These are phyloP conservation scores for Lepidostoma basale DNA, from an alignment of 1,140 invertebrate genomes.

Conservation along the genomic window DNA sequence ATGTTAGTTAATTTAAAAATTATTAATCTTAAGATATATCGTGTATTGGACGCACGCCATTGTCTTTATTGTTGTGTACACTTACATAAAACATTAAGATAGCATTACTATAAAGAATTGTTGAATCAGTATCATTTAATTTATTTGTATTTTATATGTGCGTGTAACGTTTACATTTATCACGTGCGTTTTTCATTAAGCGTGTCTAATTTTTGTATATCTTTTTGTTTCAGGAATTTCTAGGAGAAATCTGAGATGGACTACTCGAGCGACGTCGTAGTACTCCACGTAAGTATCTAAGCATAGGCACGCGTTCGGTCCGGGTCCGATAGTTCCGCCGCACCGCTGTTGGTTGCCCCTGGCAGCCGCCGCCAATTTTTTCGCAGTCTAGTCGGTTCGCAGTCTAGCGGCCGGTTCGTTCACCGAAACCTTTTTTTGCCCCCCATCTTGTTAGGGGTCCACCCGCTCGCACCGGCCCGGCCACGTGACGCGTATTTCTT, in stretches of 20 bases:
- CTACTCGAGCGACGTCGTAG: constrained; percentile 14
- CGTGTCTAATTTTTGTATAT: too few relatives aligned
- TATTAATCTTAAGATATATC: too few relatives aligned
- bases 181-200: too few relatives aligned
- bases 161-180: too few relatives aligned
- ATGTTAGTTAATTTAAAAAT: too few relatives aligned
- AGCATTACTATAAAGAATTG: too few relatives aligned
- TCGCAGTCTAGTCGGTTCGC: constrained; percentile 38
- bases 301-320: too few relatives aligned
- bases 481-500: constrained; percentile 12
- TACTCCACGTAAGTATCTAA: constrained; percentile 9
- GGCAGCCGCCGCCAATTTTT: constrained; percentile 27
- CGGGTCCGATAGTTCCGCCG: neutral
- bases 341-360: constrained; percentile 7
- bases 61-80: too few relatives aligned
- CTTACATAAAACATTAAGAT: too few relatives aligned
- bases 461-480: neutral
- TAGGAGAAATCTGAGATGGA: constrained; percentile 1
- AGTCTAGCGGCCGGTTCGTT: constrained; percentile 39
- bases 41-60: too few relatives aligned
- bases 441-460: neutral
- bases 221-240: constrained; percentile 7
- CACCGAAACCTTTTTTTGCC: constrained; percentile 36
- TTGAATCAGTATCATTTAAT: too few relatives aligned
- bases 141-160: too few relatives aligned